Percentiles rank a stretch among this genome's conserved stretches.
These are phyloP conservation scores for Parotia lawesii DNA, from an alignment of 2,113 vertebrate genomes.

Conservation along the genomic window DNA sequence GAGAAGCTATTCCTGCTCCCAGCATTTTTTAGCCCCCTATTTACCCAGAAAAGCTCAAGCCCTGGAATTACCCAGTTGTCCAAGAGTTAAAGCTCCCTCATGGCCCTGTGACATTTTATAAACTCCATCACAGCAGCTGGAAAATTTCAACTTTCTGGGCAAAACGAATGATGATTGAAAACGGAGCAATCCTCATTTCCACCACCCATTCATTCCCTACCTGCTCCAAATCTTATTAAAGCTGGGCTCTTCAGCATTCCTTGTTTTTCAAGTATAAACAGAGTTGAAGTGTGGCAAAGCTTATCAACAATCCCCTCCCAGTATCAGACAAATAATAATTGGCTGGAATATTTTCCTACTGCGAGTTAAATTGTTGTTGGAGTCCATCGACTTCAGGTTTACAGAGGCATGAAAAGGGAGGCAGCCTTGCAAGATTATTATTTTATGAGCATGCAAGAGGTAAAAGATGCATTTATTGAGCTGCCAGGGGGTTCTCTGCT, in stretches of 20 bases:
- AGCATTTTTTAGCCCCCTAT: background rate
- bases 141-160: background rate
- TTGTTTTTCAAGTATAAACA: background rate
- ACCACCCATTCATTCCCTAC: background rate
- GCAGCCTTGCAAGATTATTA: background rate
- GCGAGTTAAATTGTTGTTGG: background rate
- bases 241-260: background rate
- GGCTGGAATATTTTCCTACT: background rate
- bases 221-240: background rate
- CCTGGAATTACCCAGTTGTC: background rate
- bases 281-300: background rate
- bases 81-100: background rate
- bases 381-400: background rate
- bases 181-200: fast-evolving
- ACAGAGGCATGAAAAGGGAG: background rate
- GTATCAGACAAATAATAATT: background rate
- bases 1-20: background rate
- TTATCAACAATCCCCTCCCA: background rate
- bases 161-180: background rate
- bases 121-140: background rate
- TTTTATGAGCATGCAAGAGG: background rate
- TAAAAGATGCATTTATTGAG: background rate
- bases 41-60: background rate
- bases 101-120: background rate
- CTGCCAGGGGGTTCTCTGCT: background rate